These are phyloP conservation scores for Dysdera silvatica DNA, from an alignment of 1,140 invertebrate species.

Conservation along the genomic window DNA sequence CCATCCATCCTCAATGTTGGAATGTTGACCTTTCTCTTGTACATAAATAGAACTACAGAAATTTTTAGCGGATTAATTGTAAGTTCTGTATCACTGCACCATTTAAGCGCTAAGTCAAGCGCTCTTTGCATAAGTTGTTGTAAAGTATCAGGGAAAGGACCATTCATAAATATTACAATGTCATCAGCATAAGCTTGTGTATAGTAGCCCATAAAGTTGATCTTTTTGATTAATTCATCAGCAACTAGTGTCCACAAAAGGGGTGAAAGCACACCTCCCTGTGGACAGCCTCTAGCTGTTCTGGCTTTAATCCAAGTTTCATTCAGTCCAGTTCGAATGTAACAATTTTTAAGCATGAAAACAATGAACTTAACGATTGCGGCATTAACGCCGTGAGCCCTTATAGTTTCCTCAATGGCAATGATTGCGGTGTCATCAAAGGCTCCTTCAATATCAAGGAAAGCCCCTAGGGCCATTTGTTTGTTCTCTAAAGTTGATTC, in stretches of 20 bases:
- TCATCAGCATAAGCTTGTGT: neutral
- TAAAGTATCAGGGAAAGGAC: neutral
- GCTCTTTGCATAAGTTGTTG: neutral
- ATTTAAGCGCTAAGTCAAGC: neutral
- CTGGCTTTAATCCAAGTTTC: neutral
- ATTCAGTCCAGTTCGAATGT: neutral
- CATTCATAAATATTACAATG: neutral
- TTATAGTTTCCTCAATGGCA: neutral
- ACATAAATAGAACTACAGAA: neutral
- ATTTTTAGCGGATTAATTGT: no score
- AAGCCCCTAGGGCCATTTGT: neutral
- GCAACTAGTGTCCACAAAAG: neutral
- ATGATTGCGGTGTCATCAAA: neutral
- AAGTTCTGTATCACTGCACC: neutral
- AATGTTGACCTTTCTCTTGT: neutral
- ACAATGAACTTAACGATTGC: neutral
- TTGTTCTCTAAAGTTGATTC: neutral
- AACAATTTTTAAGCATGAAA: neutral
- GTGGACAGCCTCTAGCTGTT: neutral
- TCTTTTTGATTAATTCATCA: neutral
- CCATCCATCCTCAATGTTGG: neutral
- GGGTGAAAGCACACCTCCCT: neutral
- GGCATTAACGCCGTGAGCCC: neutral
- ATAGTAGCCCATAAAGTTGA: neutral
- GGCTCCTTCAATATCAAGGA: neutral